Evolutionary conservation across 2,888 invertebrate species (phyloP), one percentile per base, ranked within the genome.

Genomic region (Torymus aiolomorphi): DNA sequence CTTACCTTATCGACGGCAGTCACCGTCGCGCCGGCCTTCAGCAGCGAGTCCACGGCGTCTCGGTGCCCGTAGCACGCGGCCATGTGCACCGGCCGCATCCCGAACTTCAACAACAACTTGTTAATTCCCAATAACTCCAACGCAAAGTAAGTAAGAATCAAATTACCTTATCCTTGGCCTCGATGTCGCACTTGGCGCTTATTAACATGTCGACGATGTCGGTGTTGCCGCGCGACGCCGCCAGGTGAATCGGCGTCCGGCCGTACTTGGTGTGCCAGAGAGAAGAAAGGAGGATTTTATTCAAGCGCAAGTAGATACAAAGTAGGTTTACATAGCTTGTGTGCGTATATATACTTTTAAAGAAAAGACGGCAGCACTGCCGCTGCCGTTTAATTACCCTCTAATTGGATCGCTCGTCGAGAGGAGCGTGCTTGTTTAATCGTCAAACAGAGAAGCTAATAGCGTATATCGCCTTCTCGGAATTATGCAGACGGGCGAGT

Each of bases 191-290:
- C 85, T 94, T 94, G 16, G 94, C 94, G n/a, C 93, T 92, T 77
- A 95, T 93, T 78, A 95, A 92, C 91, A 94, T 92, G 84, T 94
- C 93, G 90, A 95, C 94, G 76, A 95, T 94, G 84, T 95, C 95
- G 20, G 94, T 93, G 87, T 94, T 95, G 61, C 95, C 95, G 78
- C 94, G 90, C 70, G 95, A 95, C 0, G 95, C 94, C 13, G 95
- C 95, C 95, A 95, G 95, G 88, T 95, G 95, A 83, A 95, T 94
- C 13, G 95, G 95, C 11, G 95, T 94, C 77, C 95, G 90, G 20
- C 95, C 95, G 88, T 95, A 95, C 95, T 95, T 90, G 0, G 88
- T 10, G 1, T 8, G 42, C 8, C 8, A 42, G 8, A 42, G 8
- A 42, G 1, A 42, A 31, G 42, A 31, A 89, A 66, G 42, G 51